A percentile compares a stretch with the other conserved stretches of the same genome.
Evolutionary conservation across 2,888 invertebrate genomes (phyloP).

Genomic region (Pegoplata infirma): DNA sequence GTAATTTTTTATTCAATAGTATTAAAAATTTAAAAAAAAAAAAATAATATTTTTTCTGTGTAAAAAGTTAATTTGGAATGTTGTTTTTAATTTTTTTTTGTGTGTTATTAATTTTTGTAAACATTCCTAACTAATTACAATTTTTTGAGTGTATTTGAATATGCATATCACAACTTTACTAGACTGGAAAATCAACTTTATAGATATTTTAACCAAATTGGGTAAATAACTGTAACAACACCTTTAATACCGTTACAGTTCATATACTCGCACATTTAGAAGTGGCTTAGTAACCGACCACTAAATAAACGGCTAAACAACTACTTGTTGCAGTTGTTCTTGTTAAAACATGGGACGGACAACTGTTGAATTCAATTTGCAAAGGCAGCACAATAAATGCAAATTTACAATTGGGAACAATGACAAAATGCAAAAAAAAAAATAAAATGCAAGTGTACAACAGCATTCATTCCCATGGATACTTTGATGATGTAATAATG

Average conservation of each 20-base stretch:
- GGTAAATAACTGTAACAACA: constrained; percentile 67
- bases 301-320: background rate
- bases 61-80: no score
- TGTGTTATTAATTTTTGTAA: no score
- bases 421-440: constrained; percentile 10
- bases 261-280: constrained; percentile 1
- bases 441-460: constrained; percentile 9
- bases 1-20: no score
- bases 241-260: constrained; percentile 7
- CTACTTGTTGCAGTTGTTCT: background rate
- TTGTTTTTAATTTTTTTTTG: no score
- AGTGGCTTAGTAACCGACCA: constrained; percentile 50
- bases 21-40: no score
- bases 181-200: constrained; percentile 53
- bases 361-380: constrained; percentile 18
- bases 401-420: constrained; percentile 37
- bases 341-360: constrained; percentile 28
- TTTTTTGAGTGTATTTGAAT: background rate
- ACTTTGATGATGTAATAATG: constrained; percentile 25
- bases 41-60: no score
- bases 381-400: constrained; percentile 23
- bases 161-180: background rate
- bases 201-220: constrained; percentile 67
- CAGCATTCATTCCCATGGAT: constrained; percentile 9
- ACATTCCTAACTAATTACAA: no score